Evolutionary conservation across 2,888 invertebrate genomes (phyloP).

Genomic region (Cephus runcator): DNA sequence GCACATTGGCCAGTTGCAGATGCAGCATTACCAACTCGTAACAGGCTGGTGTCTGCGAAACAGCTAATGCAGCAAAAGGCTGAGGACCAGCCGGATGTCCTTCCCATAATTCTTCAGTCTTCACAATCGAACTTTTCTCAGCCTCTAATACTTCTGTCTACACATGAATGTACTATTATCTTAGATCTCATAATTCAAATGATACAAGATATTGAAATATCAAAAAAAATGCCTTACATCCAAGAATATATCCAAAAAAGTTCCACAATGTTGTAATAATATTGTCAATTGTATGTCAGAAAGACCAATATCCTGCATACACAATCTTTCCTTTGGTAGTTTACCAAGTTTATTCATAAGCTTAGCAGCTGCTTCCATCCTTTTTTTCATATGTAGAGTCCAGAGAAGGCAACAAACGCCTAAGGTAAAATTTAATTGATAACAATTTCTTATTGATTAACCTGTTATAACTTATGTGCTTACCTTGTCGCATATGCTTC

Average conservation of each 20-base stretch:
- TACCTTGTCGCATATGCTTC: conserved; percentile 74
- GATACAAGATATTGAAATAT: conserved; percentile 51
- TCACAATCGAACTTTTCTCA: conserved; percentile 65
- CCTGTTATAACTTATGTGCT: background rate
- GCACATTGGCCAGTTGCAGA: conserved; percentile 79
- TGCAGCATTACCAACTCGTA: conserved; percentile 83
- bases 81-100: conserved; percentile 68
- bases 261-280: conserved; percentile 64
- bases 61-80: conserved; percentile 81
- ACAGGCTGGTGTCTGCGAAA: conserved; percentile 80
- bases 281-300: conserved; percentile 69
- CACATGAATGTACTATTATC: conserved; percentile 34
- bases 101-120: conserved; percentile 76
- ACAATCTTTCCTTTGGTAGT: conserved; percentile 85
- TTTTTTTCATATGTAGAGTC: conserved; percentile 87
- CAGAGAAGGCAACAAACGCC: conserved; percentile 89
- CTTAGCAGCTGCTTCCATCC: conserved; percentile 80
- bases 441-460: background rate
- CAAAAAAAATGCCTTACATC: conserved; percentile 65
- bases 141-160: conserved; percentile 64
- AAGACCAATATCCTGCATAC: conserved; percentile 80
- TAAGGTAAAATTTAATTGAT: conserved; percentile 27
- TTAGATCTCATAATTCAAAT: background rate
- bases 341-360: conserved; percentile 85
- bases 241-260: conserved; percentile 70